Conservation (phyloP, 1,140 invertebrate genomes). For the Diabrotica virgifera region DNA sequence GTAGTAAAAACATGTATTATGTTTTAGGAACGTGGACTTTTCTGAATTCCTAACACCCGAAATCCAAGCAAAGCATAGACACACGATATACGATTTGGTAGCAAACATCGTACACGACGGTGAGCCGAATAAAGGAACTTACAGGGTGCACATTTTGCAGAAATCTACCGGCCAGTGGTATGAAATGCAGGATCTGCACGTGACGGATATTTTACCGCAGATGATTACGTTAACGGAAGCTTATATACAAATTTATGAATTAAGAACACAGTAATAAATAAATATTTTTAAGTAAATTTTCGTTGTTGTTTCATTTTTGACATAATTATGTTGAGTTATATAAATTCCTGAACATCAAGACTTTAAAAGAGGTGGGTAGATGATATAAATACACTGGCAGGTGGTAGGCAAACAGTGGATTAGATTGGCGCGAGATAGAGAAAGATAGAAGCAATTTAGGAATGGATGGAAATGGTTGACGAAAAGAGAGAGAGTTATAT, state of each 20-base stretch:
- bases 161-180: constrained; percentile 86
- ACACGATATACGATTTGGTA: constrained; percentile 89
- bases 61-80: constrained; percentile 74
- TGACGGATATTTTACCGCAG: constrained; percentile 95
- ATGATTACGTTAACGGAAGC: constrained; percentile 99
- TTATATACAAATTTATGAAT: constrained; percentile 88
- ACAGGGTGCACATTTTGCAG: constrained; percentile 93
- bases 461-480: too few species aligned
- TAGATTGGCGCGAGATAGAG: too few species aligned
- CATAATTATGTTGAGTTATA: too few species aligned
- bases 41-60: constrained; percentile 90
- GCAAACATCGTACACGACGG: constrained; percentile 99
- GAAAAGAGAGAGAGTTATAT: too few species aligned
- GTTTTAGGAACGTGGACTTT: constrained; percentile 90
- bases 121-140: constrained; percentile 89
- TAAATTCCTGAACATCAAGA: too few species aligned
- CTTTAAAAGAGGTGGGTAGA: too few species aligned
- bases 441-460: too few species aligned
- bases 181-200: constrained; percentile 98
- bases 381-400: too few species aligned
- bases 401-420: too few species aligned
- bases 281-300: neutral
- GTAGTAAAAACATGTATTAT: constrained; percentile 11
- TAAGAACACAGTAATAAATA: constrained; percentile 38
- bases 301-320: too few species aligned